These are phyloP conservation scores for Leptinotarsa peninsularis DNA, from an alignment of 2,888 invertebrate genomes.

Conservation along the genomic window DNA sequence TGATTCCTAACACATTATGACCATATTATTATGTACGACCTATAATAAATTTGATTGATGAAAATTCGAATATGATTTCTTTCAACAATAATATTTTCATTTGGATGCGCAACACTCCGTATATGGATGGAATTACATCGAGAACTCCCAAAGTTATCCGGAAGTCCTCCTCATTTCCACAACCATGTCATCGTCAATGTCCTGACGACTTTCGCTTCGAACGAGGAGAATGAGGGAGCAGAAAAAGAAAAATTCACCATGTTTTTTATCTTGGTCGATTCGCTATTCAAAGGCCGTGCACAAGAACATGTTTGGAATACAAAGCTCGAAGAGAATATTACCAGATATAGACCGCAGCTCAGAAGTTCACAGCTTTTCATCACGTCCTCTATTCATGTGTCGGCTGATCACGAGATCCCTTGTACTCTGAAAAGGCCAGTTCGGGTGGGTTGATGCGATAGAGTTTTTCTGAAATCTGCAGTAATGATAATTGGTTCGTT, in stretches of 20 bases:
- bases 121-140: slow-evolving; percentile 22
- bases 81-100: no score
- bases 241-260: slow-evolving; percentile 54
- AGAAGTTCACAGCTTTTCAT: slow-evolving; percentile 45
- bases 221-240: slow-evolving; percentile 32
- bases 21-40: no score
- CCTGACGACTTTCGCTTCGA: slow-evolving; percentile 7
- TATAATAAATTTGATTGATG: no score
- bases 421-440: slow-evolving; percentile 23
- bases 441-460: background rate
- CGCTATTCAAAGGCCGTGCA: slow-evolving; percentile 57
- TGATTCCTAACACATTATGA: no score
- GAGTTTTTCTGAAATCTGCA: no score
- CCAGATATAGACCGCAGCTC: slow-evolving; percentile 55
- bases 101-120: no score
- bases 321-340: slow-evolving; percentile 53
- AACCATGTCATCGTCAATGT: slow-evolving; percentile 12
- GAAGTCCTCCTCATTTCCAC: slow-evolving; percentile 20
- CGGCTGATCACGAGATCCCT: slow-evolving; percentile 41
- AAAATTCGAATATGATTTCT: no score
- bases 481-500: no score
- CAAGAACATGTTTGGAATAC: slow-evolving; percentile 55
- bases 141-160: slow-evolving; percentile 23
- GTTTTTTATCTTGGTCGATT: slow-evolving; percentile 54
- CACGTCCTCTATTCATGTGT: slow-evolving; percentile 53